These are phyloP conservation scores for Epinotia brunnichana DNA, from an alignment of 2,888 invertebrate species.

Conservation along the genomic window DNA sequence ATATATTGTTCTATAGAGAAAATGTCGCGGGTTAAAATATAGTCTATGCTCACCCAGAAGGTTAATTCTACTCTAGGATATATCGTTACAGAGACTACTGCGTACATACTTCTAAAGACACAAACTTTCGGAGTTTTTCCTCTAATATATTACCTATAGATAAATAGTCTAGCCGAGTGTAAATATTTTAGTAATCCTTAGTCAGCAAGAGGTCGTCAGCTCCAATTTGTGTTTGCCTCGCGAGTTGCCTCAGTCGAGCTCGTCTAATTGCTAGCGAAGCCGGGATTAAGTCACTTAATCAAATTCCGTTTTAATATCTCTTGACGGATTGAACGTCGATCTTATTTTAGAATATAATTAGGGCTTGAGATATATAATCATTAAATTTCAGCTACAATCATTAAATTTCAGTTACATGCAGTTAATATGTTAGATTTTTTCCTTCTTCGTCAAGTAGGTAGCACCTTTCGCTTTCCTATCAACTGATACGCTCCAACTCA, in stretches of 20 bases:
- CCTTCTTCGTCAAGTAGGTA: no score
- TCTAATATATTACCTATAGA: background rate
- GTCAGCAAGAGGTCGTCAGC: background rate
- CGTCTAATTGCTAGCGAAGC: conserved; percentile 13
- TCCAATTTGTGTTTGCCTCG: conserved; percentile 19
- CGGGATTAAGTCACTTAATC: conserved; percentile 20
- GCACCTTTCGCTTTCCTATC: no score
- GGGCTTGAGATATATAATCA: background rate
- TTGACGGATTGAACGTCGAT: conserved; percentile 3
- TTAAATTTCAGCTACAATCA: background rate
- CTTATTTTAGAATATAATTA: background rate
- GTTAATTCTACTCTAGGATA: no score
- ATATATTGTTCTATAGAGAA: no score
- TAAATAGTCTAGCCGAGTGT: background rate
- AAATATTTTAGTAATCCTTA: conserved; percentile 6
- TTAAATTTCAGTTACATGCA: background rate
- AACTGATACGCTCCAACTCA: no score
- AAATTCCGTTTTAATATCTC: conserved; percentile 19
- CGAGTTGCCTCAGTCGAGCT: background rate
- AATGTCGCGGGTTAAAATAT: no score
- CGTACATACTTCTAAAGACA: no score
- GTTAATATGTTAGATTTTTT: no score
- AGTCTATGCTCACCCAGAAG: no score
- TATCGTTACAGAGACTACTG: no score
- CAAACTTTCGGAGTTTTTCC: background rate